phyloP scores from a whole-genome alignment of 2,888 invertebrate species.

The Chloromyia formosa region DNA sequence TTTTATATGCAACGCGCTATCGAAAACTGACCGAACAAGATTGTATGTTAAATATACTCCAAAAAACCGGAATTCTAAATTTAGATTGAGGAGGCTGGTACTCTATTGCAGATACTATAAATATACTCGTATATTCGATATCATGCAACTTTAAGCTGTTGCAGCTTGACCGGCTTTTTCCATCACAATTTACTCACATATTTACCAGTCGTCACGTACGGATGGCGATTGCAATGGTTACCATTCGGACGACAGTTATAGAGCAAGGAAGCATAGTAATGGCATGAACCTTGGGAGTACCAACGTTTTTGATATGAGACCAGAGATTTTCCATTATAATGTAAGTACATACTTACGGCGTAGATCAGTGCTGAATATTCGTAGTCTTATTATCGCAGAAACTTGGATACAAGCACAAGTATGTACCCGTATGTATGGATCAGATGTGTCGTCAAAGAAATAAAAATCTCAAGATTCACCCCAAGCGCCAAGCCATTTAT shows the following conservation, averaged over 20 bases:
- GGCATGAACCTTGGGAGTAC: too few relatives aligned
- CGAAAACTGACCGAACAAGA: slow-evolving; percentile 43
- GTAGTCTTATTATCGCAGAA: background rate
- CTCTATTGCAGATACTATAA: slow-evolving; percentile 12
- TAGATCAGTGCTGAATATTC: background rate
- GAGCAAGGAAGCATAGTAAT: background rate
- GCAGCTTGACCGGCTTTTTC: slow-evolving; percentile 3
- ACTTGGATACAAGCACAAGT: background rate
- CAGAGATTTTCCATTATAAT: too few relatives aligned
- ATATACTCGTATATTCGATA: too few relatives aligned
- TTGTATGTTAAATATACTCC: slow-evolving; percentile 40
- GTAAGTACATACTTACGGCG: too few relatives aligned
- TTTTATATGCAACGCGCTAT: slow-evolving; percentile 25
- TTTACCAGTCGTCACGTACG: background rate
- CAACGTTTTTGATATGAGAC: too few relatives aligned
- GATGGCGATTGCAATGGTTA: background rate
- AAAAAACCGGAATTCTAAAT: slow-evolving; percentile 49
- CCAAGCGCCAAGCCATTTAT: background rate
- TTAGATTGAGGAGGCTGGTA: slow-evolving; percentile 44
- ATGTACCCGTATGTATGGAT: background rate
- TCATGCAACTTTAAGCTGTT: background rate
- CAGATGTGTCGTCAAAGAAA: background rate
- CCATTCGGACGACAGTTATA: background rate
- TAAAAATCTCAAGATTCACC: background rate
- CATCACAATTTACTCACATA: background rate